These are phyloP conservation scores for Stenichneumon culpator DNA, from an alignment of 2,888 invertebrate species.

Conservation along the genomic window DNA sequence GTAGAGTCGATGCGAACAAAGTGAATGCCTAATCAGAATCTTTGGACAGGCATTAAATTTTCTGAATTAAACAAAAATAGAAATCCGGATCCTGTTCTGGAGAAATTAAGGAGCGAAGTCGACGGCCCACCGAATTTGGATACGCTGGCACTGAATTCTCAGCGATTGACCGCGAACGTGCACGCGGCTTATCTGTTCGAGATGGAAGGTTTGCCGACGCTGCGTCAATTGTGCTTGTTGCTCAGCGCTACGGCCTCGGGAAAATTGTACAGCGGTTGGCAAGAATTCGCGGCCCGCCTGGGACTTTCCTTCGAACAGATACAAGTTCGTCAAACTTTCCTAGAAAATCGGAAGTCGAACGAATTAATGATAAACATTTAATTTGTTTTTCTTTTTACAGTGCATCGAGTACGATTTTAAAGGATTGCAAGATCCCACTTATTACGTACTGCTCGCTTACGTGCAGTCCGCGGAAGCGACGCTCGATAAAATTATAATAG, in stretches of 20 bases:
- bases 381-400: slow-evolving; percentile 62
- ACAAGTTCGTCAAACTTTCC: slow-evolving; percentile 70
- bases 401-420: slow-evolving; percentile 86
- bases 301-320: slow-evolving; percentile 80
- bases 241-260: slow-evolving; percentile 79
- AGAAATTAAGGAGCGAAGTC: slow-evolving; percentile 77
- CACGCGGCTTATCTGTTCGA: slow-evolving; percentile 81
- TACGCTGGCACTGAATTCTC: slow-evolving; percentile 69
- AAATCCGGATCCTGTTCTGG: slow-evolving; percentile 76
- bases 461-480: slow-evolving; percentile 86
- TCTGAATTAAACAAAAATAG: too few relatives aligned
- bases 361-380: background rate
- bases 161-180: slow-evolving; percentile 72
- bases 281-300: slow-evolving; percentile 79
- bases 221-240: slow-evolving; percentile 78
- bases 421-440: slow-evolving; percentile 86
- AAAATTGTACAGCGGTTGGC: slow-evolving; percentile 80
- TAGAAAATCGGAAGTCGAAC: slow-evolving; percentile 4
- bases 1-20: slow-evolving; percentile 34
- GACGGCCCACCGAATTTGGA: slow-evolving; percentile 76
- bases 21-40: background rate
- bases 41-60: background rate
- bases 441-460: slow-evolving; percentile 86
- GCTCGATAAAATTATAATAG: slow-evolving; percentile 86
- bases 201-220: slow-evolving; percentile 71